Evolutionary conservation across 2,113 vertebrate genomes (phyloP).

Genomic region (Gracilinanus agilis): DNA sequence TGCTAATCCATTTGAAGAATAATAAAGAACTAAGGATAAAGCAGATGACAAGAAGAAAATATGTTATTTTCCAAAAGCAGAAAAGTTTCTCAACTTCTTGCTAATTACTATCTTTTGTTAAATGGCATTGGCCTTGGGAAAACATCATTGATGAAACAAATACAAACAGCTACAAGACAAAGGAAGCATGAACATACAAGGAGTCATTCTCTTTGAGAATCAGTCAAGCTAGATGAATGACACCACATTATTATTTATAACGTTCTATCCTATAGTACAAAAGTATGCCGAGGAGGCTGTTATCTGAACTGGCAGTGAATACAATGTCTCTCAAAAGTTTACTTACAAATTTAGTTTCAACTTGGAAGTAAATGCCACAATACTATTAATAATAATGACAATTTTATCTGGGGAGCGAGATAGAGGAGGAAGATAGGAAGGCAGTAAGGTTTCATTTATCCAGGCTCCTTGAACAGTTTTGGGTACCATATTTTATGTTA

Average conservation of each 20-base stretch:
- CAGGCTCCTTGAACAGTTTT: not conserved
- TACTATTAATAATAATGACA: not conserved
- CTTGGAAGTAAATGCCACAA: not conserved
- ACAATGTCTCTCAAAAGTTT: not conserved
- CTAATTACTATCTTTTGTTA: not conserved
- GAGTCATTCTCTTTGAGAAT: not conserved
- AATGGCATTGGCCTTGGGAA: not conserved
- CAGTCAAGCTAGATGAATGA: not conserved
- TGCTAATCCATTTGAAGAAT: conserved; percentile 39
- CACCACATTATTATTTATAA: conserved; percentile 6
- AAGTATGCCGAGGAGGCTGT: not conserved
- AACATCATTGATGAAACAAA: not conserved
- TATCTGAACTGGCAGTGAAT: conserved; percentile 6
- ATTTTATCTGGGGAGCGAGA: not conserved
- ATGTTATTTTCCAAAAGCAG: not conserved
- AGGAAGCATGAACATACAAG: not conserved
- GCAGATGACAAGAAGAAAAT: conserved; percentile 10
- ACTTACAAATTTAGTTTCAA: not conserved
- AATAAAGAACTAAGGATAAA: conserved; percentile 4
- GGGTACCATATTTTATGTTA: not conserved
- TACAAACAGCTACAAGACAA: not conserved
- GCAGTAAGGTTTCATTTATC: not conserved
- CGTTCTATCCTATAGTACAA: conserved; percentile 3
- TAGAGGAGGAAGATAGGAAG: not conserved
- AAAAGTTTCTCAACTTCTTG: not conserved